A percentile compares a stretch with the other conserved stretches of the same genome.
These are phyloP conservation scores for Thunnus albacares DNA, from an alignment of 2,797 vertebrate species.

Conservation along the genomic window DNA sequence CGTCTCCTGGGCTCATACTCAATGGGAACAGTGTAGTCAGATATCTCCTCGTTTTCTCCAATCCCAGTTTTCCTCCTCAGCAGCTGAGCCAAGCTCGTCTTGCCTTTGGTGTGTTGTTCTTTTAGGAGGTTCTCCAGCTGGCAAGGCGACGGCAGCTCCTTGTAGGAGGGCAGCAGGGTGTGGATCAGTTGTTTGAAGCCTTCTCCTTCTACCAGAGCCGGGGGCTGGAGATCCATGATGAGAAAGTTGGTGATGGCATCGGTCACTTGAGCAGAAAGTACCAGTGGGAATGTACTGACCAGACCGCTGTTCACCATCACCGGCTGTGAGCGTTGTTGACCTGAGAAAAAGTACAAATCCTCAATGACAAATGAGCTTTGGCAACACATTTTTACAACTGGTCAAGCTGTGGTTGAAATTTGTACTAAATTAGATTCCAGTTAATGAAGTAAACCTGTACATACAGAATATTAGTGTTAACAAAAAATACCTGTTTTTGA, in stretches of 20 bases:
- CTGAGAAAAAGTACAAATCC: conserved; percentile 21
- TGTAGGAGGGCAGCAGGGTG: conserved; percentile 78
- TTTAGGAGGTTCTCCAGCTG: conserved; percentile 76
- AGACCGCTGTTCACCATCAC: conserved; percentile 15
- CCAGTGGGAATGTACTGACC: conserved; percentile 28
- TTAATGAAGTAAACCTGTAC: not conserved
- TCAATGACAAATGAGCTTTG: not conserved
- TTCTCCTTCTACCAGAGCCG: conserved; percentile 74
- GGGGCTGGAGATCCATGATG: conserved; percentile 76
- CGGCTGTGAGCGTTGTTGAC: conserved; percentile 49
- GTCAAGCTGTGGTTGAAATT: not conserved
- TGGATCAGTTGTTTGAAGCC: conserved; percentile 84
- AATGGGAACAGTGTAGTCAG: conserved; percentile 69
- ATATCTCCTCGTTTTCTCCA: conserved; percentile 8
- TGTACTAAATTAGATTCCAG: no score
- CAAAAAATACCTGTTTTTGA: not conserved
- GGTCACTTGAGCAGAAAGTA: conserved; percentile 60
- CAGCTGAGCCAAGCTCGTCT: conserved; percentile 63
- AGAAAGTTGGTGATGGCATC: conserved; percentile 80
- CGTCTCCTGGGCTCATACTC: conserved; percentile 58
- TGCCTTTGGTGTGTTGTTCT: conserved; percentile 76
- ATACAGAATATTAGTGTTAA: no score
- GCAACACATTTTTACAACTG: not conserved
- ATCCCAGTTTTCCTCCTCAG: conserved; percentile 41
- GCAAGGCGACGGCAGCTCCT: conserved; percentile 70